Evolutionary conservation across 2,113 vertebrate species (phyloP).

Genomic region (Nycticorax nycticorax): DNA sequence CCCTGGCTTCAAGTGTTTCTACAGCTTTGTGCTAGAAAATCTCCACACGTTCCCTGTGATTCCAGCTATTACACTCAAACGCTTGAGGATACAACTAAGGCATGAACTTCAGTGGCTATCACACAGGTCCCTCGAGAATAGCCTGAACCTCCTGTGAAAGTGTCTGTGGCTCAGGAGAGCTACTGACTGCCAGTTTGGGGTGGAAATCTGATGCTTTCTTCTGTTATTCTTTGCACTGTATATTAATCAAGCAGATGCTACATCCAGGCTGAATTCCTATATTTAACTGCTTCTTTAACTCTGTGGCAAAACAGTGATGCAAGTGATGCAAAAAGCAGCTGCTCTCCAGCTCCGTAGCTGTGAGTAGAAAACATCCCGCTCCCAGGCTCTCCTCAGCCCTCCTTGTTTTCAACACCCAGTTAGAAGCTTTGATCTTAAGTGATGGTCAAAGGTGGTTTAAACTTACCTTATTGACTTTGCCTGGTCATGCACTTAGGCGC

Average conservation of each 20-base stretch:
- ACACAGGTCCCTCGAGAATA: accelerated
- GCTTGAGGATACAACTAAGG: not conserved
- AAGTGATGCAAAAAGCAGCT: not conserved
- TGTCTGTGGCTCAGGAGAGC: not conserved
- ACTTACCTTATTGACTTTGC: not conserved
- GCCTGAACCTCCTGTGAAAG: not conserved
- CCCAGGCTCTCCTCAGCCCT: not conserved
- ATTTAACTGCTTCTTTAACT: not conserved
- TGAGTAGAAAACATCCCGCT: not conserved
- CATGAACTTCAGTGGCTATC: not conserved
- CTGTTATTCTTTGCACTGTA: not conserved
- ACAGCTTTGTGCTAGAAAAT: not conserved
- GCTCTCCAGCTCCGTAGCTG: not conserved
- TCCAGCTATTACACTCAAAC: not conserved
- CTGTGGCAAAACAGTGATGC: not conserved
- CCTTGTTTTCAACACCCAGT: not conserved
- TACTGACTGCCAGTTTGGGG: not conserved
- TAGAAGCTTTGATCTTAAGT: not conserved
- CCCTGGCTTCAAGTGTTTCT: not conserved
- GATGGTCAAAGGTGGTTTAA: not conserved
- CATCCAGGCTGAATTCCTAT: not conserved
- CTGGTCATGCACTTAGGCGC: not conserved
- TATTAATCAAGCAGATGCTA: not conserved
- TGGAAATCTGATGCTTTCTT: not conserved
- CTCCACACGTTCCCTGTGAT: not conserved